phyloP scores from a whole-genome alignment of 2,888 invertebrate species.

The Sminthurinus aureus region DNA sequence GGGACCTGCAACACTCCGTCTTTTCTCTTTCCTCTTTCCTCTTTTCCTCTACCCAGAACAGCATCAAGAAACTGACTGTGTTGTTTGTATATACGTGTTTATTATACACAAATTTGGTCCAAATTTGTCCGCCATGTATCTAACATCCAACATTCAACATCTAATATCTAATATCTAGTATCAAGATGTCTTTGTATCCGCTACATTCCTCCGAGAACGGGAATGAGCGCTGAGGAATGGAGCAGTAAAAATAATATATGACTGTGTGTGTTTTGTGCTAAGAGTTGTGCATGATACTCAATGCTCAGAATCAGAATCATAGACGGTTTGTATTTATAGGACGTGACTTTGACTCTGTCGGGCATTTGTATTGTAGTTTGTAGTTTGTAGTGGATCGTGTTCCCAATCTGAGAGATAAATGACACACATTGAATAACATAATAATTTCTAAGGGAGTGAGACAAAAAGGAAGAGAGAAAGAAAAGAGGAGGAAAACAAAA shows the following conservation, averaged over 20 bases:
- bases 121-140: no score
- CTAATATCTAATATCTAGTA: no score
- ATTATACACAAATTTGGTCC: background rate
- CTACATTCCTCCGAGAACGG: no score
- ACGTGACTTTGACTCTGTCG: slow-evolving; percentile 8
- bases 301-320: background rate
- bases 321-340: background rate
- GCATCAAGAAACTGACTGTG: background rate
- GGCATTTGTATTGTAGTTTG: background rate
- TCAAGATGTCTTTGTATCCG: no score
- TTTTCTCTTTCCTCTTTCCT: background rate
- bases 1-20: background rate
- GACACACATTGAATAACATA: slow-evolving; percentile 20
- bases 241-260: no score
- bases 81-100: background rate
- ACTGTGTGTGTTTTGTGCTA: background rate
- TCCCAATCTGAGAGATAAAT: slow-evolving; percentile 1
- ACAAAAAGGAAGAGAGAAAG: background rate
- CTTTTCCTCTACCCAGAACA: background rate
- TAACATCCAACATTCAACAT: no score
- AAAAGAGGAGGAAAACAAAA: background rate
- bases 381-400: background rate
- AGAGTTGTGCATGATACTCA: background rate
- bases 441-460: background rate
- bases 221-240: no score